Evolutionary conservation across 2,888 invertebrate genomes (phyloP).

Genomic region (Cremastinae sp.): DNA sequence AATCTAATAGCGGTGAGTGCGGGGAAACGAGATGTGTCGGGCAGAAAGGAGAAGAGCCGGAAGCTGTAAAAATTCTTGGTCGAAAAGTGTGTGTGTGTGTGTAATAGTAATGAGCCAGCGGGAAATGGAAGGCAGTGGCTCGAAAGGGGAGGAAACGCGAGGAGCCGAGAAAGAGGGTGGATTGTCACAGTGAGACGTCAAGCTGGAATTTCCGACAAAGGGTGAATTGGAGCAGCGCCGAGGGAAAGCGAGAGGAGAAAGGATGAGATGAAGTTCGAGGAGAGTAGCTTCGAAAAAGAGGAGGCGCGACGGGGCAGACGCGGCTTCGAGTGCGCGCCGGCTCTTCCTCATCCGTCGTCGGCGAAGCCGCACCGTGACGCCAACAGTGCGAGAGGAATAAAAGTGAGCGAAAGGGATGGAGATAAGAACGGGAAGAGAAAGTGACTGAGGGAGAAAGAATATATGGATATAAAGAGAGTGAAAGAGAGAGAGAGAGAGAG

Average conservation of each 20-base stretch:
- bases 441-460: conserved; percentile 12
- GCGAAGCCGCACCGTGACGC: conserved; percentile 37
- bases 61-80: conserved; percentile 53
- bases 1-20: too few relatives aligned
- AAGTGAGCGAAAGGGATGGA: conserved; percentile 24
- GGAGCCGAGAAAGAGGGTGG: conserved; percentile 41
- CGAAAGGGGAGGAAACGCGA: too few relatives aligned
- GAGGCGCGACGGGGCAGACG: conserved; percentile 10
- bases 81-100: conserved; percentile 63
- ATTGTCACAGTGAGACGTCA: conserved; percentile 67
- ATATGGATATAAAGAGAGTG: conserved; percentile 1
- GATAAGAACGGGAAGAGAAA: conserved; percentile 19
- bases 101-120: conserved; percentile 67
- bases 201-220: conserved; percentile 59
- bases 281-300: conserved; percentile 13
- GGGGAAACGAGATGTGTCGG: background rate
- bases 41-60: background rate
- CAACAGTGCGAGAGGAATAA: conserved; percentile 30
- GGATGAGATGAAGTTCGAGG: conserved; percentile 10
- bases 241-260: conserved; percentile 4
- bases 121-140: background rate
- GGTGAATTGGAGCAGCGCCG: conserved; percentile 39
- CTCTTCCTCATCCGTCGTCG: conserved; percentile 21
- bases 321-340: conserved; percentile 26
- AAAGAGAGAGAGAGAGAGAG: conserved; percentile 17